Evolutionary conservation across 2,888 invertebrate genomes (phyloP), one percentile per base, ranked within the genome.

Genomic region (Strigamia transsilvanica): DNA sequence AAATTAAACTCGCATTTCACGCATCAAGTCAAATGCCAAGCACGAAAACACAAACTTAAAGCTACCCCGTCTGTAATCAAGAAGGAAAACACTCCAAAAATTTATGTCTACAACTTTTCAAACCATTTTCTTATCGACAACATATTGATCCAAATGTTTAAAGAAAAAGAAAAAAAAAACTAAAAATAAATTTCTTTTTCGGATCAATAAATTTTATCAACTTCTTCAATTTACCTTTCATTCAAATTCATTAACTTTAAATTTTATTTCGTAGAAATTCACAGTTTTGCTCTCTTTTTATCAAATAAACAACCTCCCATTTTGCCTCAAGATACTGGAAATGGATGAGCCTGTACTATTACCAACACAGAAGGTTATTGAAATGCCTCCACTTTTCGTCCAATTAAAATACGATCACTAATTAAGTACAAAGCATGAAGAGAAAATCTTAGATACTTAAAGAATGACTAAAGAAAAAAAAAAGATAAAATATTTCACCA

Each of bases 1-100:
- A 73, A 73, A 73, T 73, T 73, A 73, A 73, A 73, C 73, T 73
- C 73, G 73, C 73, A 73, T 73, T 73, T 73, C 73, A 73, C 73
- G 73, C 73, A 73, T 73, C 73, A 73, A 73, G 27, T 27, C 73
- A 73, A 73, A 73, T 27, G 73, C 73, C 73, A 73, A 32, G 73
- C 73, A 73, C 23, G 73, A 73, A 73, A 73, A 73, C 73, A 73
- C 73, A 73, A 73, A 73, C 23, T 73, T 73, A 73, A 73, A 27
- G 27, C 73, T 27, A n/a, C 12, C 6, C 73, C 23, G 73, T 32
- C 32, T 73, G 73, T 27, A 73, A 73, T 73, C 32, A 73, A 23
- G 13, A 13, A 32, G 32, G 32, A 73, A 73, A 73, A 73, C 73
- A 73, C 27, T 27, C 23, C 12, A 7, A 27, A 73, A 73, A 32